Base-by-base conservation (phyloP, 2,797 vertebrate species). In the Falco peregrinus region DNA sequence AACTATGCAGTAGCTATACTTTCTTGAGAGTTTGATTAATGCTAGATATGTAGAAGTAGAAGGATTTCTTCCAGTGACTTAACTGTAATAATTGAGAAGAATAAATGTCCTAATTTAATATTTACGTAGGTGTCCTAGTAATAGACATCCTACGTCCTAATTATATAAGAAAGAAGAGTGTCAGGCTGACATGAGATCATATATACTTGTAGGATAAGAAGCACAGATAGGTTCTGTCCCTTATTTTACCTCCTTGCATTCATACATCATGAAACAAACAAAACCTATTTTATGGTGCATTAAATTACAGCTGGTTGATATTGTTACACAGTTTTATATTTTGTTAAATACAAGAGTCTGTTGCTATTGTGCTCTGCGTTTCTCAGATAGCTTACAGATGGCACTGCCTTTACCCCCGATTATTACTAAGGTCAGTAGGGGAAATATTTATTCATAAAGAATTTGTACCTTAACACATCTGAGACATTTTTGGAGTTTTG, bases 91-190 rank as follows among this genome's bases (percentile, higher is more conserved):
- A 93, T 21, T 61, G 84, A 94, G 94, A 96, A 97, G 95, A 97
- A 97, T 93, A 86, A 95, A 89, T 92, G 93, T 83, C 94, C 89
- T 95, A 87, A 91, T 97, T 96, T 95, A 95, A 97, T 97, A 96
- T 98, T 97, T 96, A 95, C 68, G 85, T 97, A 95, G 95, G 86
- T 95, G 87, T 96, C 95, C 83, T 85, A 94, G 80, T 92, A 94
- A 97, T 93, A 91, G 93, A 63, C 90, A 92, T 92, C 97, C 95
- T 97, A 96, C 39, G 83, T 91, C 84, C 93, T 84, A 73, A 70
- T 98, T 98, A 97, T 53, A 78, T 97, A 98, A 97, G 92, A 90
- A 90, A 87, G 89, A 90, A 76, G 94, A 97, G 90, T 96, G 93
- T 95, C 18, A 53, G 86, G 76, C 91, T 97, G 92, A 53, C 63